Base-by-base conservation (phyloP, 1,140 invertebrate species). In the Eriosoma lanigerum region DNA sequence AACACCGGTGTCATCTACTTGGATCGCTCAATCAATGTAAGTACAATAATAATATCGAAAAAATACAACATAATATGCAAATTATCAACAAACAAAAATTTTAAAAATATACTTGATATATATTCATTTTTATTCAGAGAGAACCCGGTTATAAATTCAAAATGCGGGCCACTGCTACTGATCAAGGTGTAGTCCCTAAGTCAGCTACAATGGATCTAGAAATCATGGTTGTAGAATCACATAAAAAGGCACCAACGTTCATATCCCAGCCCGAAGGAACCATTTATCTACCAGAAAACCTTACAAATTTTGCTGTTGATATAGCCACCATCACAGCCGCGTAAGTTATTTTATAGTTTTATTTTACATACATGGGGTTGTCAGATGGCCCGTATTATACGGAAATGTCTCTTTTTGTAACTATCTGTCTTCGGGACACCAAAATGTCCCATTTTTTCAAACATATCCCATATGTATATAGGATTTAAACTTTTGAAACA, bases 191-290 rank as follows among this genome's bases (percentile, higher is more conserved):
- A 82, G 87, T 86, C 56, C 88, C 89, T 5, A 88, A 90, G 84
- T 87, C 88, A 81, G 89, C 89, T 82, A 88, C 88, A 60, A 94
- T 93, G 76, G 90, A 92, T 84, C 88, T 96, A 81, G 89, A 92
- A 82, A 93, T 97, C 82, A 89, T 90, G 81, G 93, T 96, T 24
- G 93, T 96, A 1, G 93, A 94, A 84, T 94, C 94, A 2, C 91
- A 93, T 84, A 95, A 94, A 85, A 94, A 95, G 86, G 91, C 94
- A 56, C 95, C 95, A 64, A 88, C 87, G 54, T 93, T 93, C 83
- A 87, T 89, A 64, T 86, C 83, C 6, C 19, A 24, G 0, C 88
- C 89, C 17, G 83, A 86, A 64, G 86, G 88, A 8, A 88, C 89
- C 76, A 92, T 94, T 81, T 86, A 86, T 81, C 86, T 96, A 38